phyloP scores from a whole-genome alignment of 2,888 invertebrate species.

The Andrena minutula region DNA sequence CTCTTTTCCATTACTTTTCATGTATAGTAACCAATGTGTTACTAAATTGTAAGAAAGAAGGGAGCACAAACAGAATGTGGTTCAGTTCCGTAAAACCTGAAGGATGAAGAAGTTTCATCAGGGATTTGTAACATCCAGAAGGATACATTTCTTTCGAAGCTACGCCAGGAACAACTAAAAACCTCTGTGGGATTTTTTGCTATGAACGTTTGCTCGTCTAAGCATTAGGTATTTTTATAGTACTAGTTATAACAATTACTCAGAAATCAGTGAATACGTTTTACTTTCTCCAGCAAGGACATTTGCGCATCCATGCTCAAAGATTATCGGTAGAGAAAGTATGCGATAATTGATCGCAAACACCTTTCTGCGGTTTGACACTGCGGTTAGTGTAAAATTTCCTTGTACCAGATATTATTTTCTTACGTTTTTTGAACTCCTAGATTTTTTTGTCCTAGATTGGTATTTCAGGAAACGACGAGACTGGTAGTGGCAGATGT shows the following conservation, averaged over 20 bases:
- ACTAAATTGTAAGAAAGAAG: not conserved
- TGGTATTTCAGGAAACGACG: too few relatives aligned
- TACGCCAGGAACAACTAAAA: too few relatives aligned
- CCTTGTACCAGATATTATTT: not conserved
- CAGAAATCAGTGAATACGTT: constrained; percentile 29
- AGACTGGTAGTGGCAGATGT: too few relatives aligned
- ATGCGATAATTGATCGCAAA: constrained; percentile 69
- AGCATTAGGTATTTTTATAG: constrained; percentile 12
- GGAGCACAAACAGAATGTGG: not conserved
- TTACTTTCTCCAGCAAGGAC: constrained; percentile 64
- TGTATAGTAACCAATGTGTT: too few relatives aligned
- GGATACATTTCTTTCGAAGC: not conserved
- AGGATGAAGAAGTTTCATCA: not conserved
- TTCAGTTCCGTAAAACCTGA: not conserved
- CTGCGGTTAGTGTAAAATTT: not conserved
- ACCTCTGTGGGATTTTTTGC: not conserved
- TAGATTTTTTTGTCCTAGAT: too few relatives aligned
- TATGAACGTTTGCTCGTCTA: not conserved
- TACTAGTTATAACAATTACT: constrained; percentile 36
- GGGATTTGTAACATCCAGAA: not conserved
- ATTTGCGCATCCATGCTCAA: constrained; percentile 54
- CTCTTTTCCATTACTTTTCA: too few relatives aligned
- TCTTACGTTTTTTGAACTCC: not conserved
- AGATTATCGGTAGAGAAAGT: constrained; percentile 78
- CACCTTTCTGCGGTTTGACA: constrained; percentile 24